Base-by-base conservation (phyloP, 2,797 vertebrate species). In the Galaxias olidus region DNA sequence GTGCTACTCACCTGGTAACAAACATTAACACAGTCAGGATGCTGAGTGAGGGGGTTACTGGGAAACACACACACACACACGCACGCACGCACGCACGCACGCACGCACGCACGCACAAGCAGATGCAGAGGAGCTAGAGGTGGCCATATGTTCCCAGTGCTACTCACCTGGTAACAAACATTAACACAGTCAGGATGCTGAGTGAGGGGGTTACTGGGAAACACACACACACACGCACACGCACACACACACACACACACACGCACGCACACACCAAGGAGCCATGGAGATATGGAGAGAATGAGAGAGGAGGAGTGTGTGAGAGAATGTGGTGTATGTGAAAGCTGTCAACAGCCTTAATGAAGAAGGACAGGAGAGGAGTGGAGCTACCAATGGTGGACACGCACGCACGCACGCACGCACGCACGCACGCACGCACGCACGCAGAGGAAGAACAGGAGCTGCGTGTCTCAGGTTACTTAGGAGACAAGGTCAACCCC, bases 401-500 rank as follows among this genome's bases (percentile, higher is more conserved):
- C 58, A 65, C 61, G 61, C 50, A 47, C 61, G 40, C 51, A 71
- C 65, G 61, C 65, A 65, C 62, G 18, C 11, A 46, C 61, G 47
- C 44, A 30, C 19, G 18, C 58, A 65, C 61, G 61, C 50, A 47
- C 60, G 40, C 51, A 71, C 65, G 61, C 65, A 65, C 62, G 18
- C 11, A 46, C 61, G 47, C 44, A 30, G 19, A 53, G 30, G 30
- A 30, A 30, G 30, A 30, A 30, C 30, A 30, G 30, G 30, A 30
- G 30, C 30, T 6, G 30, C 83, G 75, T 86, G 86, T 88, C 85
- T 88, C 86, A 80, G 81, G 83, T 90, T 87, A 89, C 83, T 47
- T 66, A 80, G 73, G 74, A 84, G 85, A 87, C 87, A 85, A 88
- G 88, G 87, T 88, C 88, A 88, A 79, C 79, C 82, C 80, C 80